Evolutionary conservation across 2,888 invertebrate genomes (phyloP).

Genomic region (Alviniconcha strummeri): DNA sequence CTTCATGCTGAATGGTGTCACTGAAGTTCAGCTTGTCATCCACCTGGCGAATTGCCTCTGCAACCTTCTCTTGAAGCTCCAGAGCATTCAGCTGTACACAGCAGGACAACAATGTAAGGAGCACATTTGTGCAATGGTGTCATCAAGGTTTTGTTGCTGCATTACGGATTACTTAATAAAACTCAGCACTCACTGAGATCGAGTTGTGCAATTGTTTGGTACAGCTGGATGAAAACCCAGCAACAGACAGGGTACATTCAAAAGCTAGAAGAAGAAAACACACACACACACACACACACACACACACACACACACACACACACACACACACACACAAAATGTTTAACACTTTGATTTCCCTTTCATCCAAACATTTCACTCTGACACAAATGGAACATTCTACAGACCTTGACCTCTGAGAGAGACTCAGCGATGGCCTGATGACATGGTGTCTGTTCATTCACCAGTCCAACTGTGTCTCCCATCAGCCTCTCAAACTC

Average conservation of each 20-base stretch:
- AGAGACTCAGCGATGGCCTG: slow-evolving; percentile 81
- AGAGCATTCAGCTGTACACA: slow-evolving; percentile 77
- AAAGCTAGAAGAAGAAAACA: not conserved
- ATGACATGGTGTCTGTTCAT: slow-evolving; percentile 75
- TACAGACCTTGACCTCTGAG: slow-evolving; percentile 76
- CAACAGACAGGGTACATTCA: not conserved
- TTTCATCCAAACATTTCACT: not conserved
- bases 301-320: not conserved
- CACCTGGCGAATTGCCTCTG: slow-evolving; percentile 77
- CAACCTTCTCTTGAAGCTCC: slow-evolving; percentile 78
- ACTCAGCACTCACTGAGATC: no score
- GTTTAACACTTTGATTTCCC: no score
- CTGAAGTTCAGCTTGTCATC: slow-evolving; percentile 77
- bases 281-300: not conserved
- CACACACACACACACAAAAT: not conserved
- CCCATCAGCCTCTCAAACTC: slow-evolving; percentile 69
- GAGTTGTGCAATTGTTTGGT: no score
- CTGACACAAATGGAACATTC: not conserved
- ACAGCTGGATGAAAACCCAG: not conserved
- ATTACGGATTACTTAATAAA: no score
- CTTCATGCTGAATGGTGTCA: slow-evolving; percentile 76
- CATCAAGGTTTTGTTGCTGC: no score
- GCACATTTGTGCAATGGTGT: no score
- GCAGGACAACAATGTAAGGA: no score
- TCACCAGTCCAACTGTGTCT: slow-evolving; percentile 67